Percentiles rank a stretch among this genome's conserved stretches.
Evolutionary conservation across 1,140 invertebrate genomes (phyloP).

Genomic region (Batillaria attramentaria): DNA sequence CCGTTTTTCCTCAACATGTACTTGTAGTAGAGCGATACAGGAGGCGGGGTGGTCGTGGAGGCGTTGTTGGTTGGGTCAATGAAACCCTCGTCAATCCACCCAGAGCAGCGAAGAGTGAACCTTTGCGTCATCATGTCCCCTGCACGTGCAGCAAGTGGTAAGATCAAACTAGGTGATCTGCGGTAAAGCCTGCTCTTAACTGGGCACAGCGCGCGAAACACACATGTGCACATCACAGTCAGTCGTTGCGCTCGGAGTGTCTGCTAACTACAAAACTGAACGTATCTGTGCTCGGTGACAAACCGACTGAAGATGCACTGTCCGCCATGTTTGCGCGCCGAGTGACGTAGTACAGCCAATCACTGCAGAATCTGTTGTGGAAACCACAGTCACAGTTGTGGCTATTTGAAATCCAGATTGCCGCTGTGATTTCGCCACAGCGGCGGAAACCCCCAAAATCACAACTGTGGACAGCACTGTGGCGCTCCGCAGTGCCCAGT

Average conservation of each 20-base stretch:
- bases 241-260: neutral
- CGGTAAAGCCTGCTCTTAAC: neutral
- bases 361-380: too few relatives aligned
- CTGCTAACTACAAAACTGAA: neutral
- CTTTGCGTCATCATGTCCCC: neutral
- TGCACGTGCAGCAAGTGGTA: neutral
- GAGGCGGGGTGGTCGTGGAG: neutral
- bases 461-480: too few relatives aligned
- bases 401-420: too few relatives aligned
- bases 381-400: too few relatives aligned
- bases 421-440: too few relatives aligned
- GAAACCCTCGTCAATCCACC: conserved; percentile 10
- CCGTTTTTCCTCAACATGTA: conserved; percentile 12
- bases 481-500: too few relatives aligned
- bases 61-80: neutral
- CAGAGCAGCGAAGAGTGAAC: neutral
- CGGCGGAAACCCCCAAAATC: too few relatives aligned
- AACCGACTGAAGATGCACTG: neutral
- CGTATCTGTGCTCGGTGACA: too few relatives aligned
- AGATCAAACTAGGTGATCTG: neutral
- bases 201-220: neutral
- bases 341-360: too few relatives aligned
- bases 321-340: too few relatives aligned
- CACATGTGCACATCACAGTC: neutral
- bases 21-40: neutral